These are phyloP conservation scores for Rhincodon typus DNA, from an alignment of 2,797 vertebrate genomes.

Conservation along the genomic window DNA sequence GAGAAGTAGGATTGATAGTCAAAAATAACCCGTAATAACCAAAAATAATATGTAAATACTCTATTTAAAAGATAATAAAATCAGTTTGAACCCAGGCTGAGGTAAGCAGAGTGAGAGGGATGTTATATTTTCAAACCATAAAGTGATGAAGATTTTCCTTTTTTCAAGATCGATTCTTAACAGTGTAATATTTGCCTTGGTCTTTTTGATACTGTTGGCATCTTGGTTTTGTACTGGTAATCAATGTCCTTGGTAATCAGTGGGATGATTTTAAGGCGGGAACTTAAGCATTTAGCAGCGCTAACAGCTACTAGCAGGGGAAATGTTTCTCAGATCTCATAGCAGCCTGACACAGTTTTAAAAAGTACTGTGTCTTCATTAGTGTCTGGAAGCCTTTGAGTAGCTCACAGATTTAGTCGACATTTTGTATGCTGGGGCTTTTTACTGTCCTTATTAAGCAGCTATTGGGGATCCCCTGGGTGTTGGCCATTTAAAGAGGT, in stretches of 20 bases:
- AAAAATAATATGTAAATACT: not conserved
- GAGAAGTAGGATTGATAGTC: not conserved
- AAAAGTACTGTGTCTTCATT: constrained; percentile 46
- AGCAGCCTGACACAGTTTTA: constrained; percentile 42
- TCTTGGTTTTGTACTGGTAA: not conserved
- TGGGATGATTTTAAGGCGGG: constrained; percentile 1
- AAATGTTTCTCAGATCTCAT: constrained; percentile 43
- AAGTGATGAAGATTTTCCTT: not conserved
- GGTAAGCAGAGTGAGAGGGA: not conserved
- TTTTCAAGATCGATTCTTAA: not conserved
- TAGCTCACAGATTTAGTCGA: constrained; percentile 47
- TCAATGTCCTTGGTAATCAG: not conserved
- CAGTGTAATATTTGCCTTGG: not conserved
- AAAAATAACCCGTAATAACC: not conserved
- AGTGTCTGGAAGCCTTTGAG: constrained; percentile 55
- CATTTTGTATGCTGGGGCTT: constrained; percentile 52
- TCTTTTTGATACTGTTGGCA: not conserved
- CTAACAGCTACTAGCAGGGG: constrained; percentile 42
- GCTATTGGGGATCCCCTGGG: constrained; percentile 54
- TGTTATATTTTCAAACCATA: not conserved
- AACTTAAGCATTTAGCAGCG: constrained; percentile 32
- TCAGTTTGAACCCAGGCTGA: not conserved
- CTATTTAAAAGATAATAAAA: not conserved
- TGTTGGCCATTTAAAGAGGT: constrained; percentile 23
- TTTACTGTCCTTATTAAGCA: constrained; percentile 51